Conservation (phyloP, 1,140 invertebrate species). For the Tetramorium simillimum region DNA sequence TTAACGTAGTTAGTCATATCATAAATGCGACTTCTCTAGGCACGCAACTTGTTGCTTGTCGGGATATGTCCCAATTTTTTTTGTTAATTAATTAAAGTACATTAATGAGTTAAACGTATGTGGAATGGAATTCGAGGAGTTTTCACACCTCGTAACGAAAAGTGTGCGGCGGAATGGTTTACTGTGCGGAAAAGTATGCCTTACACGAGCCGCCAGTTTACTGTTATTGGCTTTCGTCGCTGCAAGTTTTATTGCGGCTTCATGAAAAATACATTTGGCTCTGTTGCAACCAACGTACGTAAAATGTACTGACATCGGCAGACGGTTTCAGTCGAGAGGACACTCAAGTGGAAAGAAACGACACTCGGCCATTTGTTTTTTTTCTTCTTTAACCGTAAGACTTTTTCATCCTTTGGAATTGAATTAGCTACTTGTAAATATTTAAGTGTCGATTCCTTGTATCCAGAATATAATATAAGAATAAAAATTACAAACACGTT, state of each 20-base stretch:
- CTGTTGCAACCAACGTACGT: slow-evolving; percentile 35
- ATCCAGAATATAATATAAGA: neutral
- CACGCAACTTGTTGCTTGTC: slow-evolving; percentile 33
- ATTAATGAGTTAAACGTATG: slow-evolving; percentile 14
- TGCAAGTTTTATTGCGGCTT: slow-evolving; percentile 38
- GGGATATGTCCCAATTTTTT: neutral
- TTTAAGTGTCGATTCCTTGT: neutral
- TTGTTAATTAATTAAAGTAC: slow-evolving; percentile 1
- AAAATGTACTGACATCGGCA: slow-evolving; percentile 38
- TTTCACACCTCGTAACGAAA: neutral
- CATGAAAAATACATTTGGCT: slow-evolving; percentile 60
- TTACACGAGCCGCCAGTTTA: slow-evolving; percentile 29
- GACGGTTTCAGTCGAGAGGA: slow-evolving; percentile 41
- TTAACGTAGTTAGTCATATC: neutral
- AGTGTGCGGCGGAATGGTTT: neutral
- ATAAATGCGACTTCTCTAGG: neutral
- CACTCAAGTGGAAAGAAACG: slow-evolving; percentile 13
- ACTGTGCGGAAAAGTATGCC: neutral
- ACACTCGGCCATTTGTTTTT: neutral
- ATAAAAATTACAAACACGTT: neutral
- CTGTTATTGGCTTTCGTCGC: slow-evolving; percentile 46
- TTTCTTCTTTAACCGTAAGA: neutral
- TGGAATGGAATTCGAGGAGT: neutral
- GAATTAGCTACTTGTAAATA: neutral
- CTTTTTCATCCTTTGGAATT: neutral